phyloP scores from a whole-genome alignment of 2,888 invertebrate genomes.

The Tuta absoluta region DNA sequence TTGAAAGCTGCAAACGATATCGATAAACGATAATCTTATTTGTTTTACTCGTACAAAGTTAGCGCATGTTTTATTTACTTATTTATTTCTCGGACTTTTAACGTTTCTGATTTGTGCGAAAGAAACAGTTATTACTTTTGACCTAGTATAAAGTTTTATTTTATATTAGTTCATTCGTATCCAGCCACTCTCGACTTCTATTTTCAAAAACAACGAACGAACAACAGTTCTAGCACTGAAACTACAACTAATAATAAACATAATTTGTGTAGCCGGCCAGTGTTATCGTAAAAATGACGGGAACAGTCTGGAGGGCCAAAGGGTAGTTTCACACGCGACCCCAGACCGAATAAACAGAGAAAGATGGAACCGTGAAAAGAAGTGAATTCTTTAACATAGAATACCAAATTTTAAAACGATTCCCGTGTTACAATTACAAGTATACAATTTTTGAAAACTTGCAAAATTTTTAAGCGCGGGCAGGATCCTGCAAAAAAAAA shows the following conservation, averaged over 20 bases:
- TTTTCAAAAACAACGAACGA: background rate
- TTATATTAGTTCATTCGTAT: background rate
- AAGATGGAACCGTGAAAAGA: background rate
- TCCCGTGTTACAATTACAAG: no score
- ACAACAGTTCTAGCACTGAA: slow-evolving; percentile 3
- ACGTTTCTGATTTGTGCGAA: no score
- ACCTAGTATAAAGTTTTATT: background rate
- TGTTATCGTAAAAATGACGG: slow-evolving; percentile 60
- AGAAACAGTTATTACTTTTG: background rate
- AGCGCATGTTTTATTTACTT: no score
- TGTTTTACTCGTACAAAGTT: no score
- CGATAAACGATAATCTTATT: no score
- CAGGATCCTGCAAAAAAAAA: no score
- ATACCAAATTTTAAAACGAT: no score
- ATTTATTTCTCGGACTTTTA: no score
- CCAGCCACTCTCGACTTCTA: background rate
- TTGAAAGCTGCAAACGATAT: background rate
- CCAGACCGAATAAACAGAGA: background rate
- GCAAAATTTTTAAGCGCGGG: no score
- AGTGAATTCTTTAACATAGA: background rate
- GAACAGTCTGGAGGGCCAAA: slow-evolving; percentile 52
- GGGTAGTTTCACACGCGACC: slow-evolving; percentile 33
- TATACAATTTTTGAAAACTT: no score
- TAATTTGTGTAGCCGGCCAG: slow-evolving; percentile 54
- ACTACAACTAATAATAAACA: slow-evolving; percentile 35